Evolutionary conservation across 2,888 invertebrate species (phyloP).

Genomic region (Eucera pruinosa): DNA sequence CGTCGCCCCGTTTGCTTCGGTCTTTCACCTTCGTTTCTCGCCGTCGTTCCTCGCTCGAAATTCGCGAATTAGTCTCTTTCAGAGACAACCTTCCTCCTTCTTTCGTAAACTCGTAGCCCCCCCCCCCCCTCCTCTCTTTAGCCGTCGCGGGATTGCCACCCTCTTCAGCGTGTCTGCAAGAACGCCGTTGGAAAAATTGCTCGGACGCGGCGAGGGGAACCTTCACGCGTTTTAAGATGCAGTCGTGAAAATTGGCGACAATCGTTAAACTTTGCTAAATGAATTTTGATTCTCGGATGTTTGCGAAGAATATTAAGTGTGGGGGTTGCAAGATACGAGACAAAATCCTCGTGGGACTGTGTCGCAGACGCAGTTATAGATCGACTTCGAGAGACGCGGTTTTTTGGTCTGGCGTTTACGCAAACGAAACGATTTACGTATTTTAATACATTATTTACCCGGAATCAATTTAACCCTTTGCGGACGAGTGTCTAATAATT

Average conservation of each 20-base stretch:
- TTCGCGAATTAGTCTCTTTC: slow-evolving; percentile 64
- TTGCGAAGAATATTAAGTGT: no score
- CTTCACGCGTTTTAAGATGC: background rate
- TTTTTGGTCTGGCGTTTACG: no score
- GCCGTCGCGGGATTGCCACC: slow-evolving; percentile 47
- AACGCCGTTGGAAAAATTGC: slow-evolving; percentile 28
- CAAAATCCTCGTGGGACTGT: no score
- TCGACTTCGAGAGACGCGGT: no score
- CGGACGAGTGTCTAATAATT: no score
- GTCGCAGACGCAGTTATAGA: no score
- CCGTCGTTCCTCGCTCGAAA: slow-evolving; percentile 42
- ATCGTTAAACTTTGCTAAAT: background rate
- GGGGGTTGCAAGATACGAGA: no score
- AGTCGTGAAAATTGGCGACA: background rate
- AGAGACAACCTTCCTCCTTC: slow-evolving; percentile 47
- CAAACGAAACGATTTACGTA: no score
- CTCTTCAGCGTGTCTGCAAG: slow-evolving; percentile 41
- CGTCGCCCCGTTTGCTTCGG: slow-evolving; percentile 37
- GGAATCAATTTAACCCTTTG: no score
- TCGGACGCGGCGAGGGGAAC: background rate
- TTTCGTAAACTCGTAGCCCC: slow-evolving; percentile 48
- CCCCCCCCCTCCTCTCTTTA: background rate
- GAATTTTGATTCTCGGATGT: no score
- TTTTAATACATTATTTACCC: no score
- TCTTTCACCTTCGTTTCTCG: slow-evolving; percentile 49